Conservation (phyloP, 1,140 invertebrate genomes). For the Vanessa atalanta region DNA sequence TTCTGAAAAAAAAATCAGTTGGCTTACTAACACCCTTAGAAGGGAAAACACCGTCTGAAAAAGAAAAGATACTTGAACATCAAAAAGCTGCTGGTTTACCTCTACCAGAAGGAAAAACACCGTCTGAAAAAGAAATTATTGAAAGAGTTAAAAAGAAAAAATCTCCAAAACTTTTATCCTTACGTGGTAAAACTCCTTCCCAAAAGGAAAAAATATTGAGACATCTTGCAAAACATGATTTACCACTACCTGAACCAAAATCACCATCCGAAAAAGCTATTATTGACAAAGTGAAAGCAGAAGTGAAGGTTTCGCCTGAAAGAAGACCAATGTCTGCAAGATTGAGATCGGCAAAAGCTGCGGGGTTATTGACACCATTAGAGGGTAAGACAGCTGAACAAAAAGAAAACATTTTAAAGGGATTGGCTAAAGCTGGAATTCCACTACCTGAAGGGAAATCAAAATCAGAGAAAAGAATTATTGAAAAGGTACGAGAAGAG, state of each 20-base stretch:
- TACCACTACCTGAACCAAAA: slow-evolving; percentile 16
- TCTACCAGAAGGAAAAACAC: slow-evolving; percentile 45
- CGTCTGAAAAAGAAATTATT: slow-evolving; percentile 43
- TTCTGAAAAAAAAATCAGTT: slow-evolving; percentile 30
- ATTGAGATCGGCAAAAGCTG: slow-evolving; percentile 37
- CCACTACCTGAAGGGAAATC: slow-evolving; percentile 46
- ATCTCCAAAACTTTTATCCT: too few relatives aligned
- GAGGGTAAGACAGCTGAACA: slow-evolving; percentile 43
- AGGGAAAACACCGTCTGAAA: slow-evolving; percentile 45
- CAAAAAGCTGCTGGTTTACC: slow-evolving; percentile 36
- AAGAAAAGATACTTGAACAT: slow-evolving; percentile 49
- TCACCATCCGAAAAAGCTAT: slow-evolving; percentile 31
- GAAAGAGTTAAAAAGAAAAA: slow-evolving; percentile 34
- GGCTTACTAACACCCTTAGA: slow-evolving; percentile 40
- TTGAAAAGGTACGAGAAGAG: slow-evolving; percentile 41
- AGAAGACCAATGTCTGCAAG: slow-evolving; percentile 25
- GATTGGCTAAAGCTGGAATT: slow-evolving; percentile 39
- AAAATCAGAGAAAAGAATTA: slow-evolving; percentile 43
- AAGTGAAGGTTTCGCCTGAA: not conserved
- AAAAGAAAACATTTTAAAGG: slow-evolving; percentile 50
- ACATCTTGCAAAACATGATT: slow-evolving; percentile 24
- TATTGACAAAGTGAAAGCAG: slow-evolving; percentile 18
- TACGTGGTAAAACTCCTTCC: slow-evolving; percentile 40
- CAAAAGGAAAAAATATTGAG: slow-evolving; percentile 46
- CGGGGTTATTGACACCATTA: slow-evolving; percentile 44